phyloP scores from a whole-genome alignment of 1,140 invertebrate species.

The Daktulosphaira vitifoliae region DNA sequence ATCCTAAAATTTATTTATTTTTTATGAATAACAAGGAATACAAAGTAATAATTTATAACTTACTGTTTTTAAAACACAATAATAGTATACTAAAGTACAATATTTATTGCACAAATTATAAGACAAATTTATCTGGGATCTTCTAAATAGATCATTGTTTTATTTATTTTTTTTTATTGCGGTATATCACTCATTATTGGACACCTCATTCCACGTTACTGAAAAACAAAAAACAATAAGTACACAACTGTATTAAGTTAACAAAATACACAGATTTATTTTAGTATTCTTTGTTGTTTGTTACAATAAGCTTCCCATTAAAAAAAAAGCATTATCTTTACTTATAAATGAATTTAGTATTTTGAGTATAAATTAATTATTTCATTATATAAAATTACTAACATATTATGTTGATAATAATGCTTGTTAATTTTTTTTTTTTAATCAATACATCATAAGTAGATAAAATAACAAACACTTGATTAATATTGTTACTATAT shows the following conservation, averaged over 20 bases:
- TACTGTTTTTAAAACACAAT: too few species aligned
- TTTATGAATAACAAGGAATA: conserved; percentile 12
- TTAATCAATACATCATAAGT: too few species aligned
- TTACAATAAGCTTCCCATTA: too few species aligned
- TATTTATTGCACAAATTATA: not conserved
- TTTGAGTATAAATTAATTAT: too few species aligned
- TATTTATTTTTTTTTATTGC: conserved; percentile 1
- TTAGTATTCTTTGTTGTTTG: too few species aligned
- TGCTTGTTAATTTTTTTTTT: too few species aligned
- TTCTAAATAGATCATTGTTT: conserved; percentile 26
- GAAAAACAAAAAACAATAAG: conserved; percentile 31
- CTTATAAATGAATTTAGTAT: too few species aligned
- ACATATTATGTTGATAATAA: too few species aligned
- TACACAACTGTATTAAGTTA: conserved; percentile 10
- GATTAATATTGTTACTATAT: too few species aligned
- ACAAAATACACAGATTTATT: not conserved
- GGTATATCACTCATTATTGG: conserved; percentile 18
- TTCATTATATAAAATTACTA: too few species aligned
- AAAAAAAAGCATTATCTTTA: too few species aligned
- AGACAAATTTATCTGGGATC: conserved; percentile 8
- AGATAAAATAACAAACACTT: too few species aligned
- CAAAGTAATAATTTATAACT: not conserved
- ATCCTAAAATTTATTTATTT: not conserved
- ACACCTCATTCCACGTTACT: conserved; percentile 32
- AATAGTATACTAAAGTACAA: not conserved